Evolutionary conservation across 2,888 invertebrate genomes (phyloP).

Genomic region (Pycnomerus fuliginosus): DNA sequence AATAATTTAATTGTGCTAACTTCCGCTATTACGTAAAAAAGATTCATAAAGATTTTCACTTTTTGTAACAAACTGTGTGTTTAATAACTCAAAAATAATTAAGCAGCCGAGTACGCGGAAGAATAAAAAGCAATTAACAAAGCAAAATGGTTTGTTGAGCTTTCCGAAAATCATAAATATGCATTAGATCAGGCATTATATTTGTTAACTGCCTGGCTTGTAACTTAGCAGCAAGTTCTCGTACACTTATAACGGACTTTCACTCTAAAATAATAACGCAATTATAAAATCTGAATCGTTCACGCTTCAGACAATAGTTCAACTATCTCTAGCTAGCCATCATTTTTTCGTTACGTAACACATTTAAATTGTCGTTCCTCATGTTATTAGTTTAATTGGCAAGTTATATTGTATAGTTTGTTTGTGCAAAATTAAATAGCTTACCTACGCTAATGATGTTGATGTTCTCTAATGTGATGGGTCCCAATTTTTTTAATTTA

Average conservation of each 20-base stretch:
- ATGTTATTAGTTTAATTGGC: too few species aligned
- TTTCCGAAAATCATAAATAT: slow-evolving; percentile 17
- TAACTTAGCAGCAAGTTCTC: too few species aligned
- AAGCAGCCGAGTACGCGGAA: slow-evolving; percentile 33
- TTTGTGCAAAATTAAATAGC: too few species aligned
- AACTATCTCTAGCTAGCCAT: slow-evolving; percentile 31
- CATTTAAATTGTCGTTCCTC: slow-evolving; percentile 32
- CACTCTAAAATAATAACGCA: slow-evolving; percentile 27
- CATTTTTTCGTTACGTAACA: slow-evolving; percentile 27
- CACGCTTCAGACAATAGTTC: slow-evolving; percentile 30
- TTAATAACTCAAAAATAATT: slow-evolving; percentile 28
- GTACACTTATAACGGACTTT: slow-evolving; percentile 25
- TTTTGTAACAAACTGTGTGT: slow-evolving; percentile 2
- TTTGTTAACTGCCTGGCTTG: too few species aligned
- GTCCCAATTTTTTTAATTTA: too few species aligned
- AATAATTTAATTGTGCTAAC: slow-evolving; percentile 11
- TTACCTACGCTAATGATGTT: too few species aligned
- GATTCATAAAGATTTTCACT: slow-evolving; percentile 9
- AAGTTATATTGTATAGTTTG: too few species aligned
- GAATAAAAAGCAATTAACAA: slow-evolving; percentile 36
- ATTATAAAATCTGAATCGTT: slow-evolving; percentile 27
- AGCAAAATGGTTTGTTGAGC: slow-evolving; percentile 30
- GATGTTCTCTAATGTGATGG: too few species aligned
- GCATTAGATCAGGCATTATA: slow-evolving; percentile 6
- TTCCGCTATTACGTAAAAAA: slow-evolving; percentile 13